Evolutionary conservation across 2,888 invertebrate species (phyloP), one percentile per base, ranked within the genome.

Genomic region (Lepidonotus clava): DNA sequence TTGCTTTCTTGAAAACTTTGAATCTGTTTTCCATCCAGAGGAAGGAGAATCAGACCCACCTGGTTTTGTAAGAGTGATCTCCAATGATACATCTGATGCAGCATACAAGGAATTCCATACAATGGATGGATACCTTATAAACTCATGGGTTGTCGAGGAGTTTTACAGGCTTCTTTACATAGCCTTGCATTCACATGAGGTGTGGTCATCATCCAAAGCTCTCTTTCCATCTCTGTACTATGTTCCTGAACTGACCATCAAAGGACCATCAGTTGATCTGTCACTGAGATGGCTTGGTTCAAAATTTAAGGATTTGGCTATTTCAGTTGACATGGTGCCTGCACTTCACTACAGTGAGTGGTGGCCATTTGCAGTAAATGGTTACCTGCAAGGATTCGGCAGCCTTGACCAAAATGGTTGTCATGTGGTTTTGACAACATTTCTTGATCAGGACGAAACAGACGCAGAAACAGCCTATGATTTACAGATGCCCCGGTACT

Each of bases 31-130:
- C 61, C 61, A 24, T 4, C 61, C 61, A 1, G 61, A 61, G 28
- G 61, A 61, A 61, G 61, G 61, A 61, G 61, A 61, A 28, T 61
- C 61, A 28, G 61, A 61, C 24, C 61, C 61, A 28, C 61, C 61
- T 61, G 61, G 61, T 2, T 61, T 61, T 61, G 61, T 61, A n/a
- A 24, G 61, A 1, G 28, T 61, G 2, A 32, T 28, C 28, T 1
- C n/a, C 24, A 28, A 24, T 28, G 24, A 61, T 4, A 61, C 21
- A 18, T n/a, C 28, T 46, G 18, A 46, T 61, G 28, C 24, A 5
- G 61, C 21, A 2, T 61, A 28, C 14, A 61, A 61, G 14, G 61
- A 61, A 61, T 61, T 18, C n/a, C 61, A 61, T 24, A 61, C 24
- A 24, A 61, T 28, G 24, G 61, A 61, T 28, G 61, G 61, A 28